Evolutionary conservation across 30 jellyfish, hydroid and myxozoan species (phyloP).

Genomic region (Aurelia sp.): DNA sequence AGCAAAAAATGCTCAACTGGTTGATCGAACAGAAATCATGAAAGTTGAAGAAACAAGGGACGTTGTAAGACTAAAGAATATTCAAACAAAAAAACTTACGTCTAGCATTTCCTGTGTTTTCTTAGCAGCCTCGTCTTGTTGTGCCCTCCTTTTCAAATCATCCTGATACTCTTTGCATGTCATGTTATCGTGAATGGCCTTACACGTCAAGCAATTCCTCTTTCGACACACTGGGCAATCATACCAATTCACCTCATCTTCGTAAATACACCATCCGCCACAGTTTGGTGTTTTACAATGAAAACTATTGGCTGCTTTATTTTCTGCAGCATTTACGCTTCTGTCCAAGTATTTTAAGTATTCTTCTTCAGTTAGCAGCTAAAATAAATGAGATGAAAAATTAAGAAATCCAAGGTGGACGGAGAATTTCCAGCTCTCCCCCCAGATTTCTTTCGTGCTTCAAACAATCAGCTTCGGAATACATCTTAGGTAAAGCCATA

Average conservation of each 20-base stretch:
- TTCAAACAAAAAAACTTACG: slow-evolving; percentile 32
- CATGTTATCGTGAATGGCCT: slow-evolving; percentile 80
- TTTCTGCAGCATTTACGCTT: slow-evolving; percentile 80
- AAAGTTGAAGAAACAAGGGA: too few species aligned
- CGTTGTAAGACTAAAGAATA: too few species aligned
- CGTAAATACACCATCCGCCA: slow-evolving; percentile 85
- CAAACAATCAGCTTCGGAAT: too few species aligned
- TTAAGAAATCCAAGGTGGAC: too few species aligned
- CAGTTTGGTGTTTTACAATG: slow-evolving; percentile 89
- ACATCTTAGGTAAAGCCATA: too few species aligned
- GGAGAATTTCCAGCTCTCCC: too few species aligned
- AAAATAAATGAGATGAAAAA: background rate
- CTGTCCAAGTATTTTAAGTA: slow-evolving; percentile 61
- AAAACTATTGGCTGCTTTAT: slow-evolving; percentile 64
- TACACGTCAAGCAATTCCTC: slow-evolving; percentile 84
- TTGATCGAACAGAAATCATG: too few species aligned
- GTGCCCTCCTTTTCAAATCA: slow-evolving; percentile 78
- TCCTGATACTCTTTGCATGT: slow-evolving; percentile 93
- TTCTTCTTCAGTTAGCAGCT: slow-evolving; percentile 78
- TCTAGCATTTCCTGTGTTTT: slow-evolving; percentile 87
- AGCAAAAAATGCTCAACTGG: too few species aligned
- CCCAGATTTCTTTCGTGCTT: too few species aligned
- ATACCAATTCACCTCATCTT: slow-evolving; percentile 88
- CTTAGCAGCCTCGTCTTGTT: slow-evolving; percentile 82
- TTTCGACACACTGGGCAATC: slow-evolving; percentile 65